Conservation (phyloP, 2,888 invertebrate species). For the Oligia strigilis region DNA sequence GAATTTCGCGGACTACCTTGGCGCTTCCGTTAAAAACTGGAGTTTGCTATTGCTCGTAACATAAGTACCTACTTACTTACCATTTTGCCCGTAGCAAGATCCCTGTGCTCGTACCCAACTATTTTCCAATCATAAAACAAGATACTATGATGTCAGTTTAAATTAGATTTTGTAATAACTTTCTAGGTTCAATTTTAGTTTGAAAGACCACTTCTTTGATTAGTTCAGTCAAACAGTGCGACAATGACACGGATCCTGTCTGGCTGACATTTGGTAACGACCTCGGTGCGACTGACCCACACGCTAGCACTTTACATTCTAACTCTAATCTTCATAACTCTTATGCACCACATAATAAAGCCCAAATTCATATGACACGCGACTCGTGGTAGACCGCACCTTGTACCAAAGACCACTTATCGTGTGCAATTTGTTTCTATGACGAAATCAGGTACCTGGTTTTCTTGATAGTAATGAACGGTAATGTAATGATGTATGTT, state of each 20-base stretch:
- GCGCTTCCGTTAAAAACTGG: too few species aligned
- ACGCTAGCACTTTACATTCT: slow-evolving; percentile 77
- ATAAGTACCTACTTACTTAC: too few species aligned
- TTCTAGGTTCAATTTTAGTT: slow-evolving; percentile 23
- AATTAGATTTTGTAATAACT: slow-evolving; percentile 5
- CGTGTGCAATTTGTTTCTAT: slow-evolving; percentile 81
- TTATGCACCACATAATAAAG: slow-evolving; percentile 67
- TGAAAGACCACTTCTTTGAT: slow-evolving; percentile 44
- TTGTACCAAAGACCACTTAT: slow-evolving; percentile 75
- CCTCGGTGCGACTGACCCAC: slow-evolving; percentile 83
- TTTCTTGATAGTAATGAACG: slow-evolving; percentile 53
- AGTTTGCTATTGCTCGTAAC: neutral
- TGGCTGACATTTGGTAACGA: slow-evolving; percentile 85
- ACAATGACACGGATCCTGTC: slow-evolving; percentile 82
- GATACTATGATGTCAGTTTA: neutral
- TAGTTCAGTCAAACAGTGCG: slow-evolving; percentile 61
- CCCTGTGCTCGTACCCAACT: neutral
- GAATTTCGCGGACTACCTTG: too few species aligned
- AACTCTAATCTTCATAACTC: slow-evolving; percentile 64
- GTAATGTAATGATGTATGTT: slow-evolving; percentile 44
- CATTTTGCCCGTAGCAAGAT: neutral
- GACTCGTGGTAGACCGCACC: slow-evolving; percentile 70
- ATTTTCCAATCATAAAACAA: neutral
- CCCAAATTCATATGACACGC: slow-evolving; percentile 40
- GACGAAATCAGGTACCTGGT: slow-evolving; percentile 73